Base-by-base conservation (phyloP, 2,113 vertebrate genomes). In the Lepus americanus region DNA sequence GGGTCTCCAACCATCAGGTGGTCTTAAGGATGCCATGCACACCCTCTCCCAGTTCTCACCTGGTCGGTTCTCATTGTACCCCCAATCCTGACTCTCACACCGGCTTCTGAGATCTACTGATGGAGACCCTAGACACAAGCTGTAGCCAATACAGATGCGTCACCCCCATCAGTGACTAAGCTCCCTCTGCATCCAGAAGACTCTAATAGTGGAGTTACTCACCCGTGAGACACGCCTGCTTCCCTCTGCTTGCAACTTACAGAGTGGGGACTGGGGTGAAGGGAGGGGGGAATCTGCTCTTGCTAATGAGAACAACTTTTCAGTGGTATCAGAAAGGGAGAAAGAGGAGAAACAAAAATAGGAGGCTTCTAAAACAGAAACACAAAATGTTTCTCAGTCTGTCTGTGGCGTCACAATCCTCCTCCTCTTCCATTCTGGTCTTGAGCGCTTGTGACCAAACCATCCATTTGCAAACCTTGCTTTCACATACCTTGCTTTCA, bases 81-180 rank as follows among this genome's bases (percentile, higher is more conserved):
- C 51, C 70, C 14, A 36, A 31, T 31, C 66, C 33, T 64, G 49
- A 96, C 66, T 81, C 69, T 44, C 63, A 33, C 33, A 69, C 51
- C 20, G 77, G 89, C 44, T 67, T 83, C 86, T 69, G 66, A 79
- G 63, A 73, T 83, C 64, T 51, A 36, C 22, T 67, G 61, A 36
- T 5, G 1, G 79, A n/a, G 2, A 29, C 29, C 64, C 13, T 13
- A 89, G 72, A 51, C 33, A 69, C 0, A 20, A 39, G 44, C 36
- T 12, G 17, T 29, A 44, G 27, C 81, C 51, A 59, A 88, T 81
- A 90, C 69, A 96, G 88, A 73, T 0, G 1, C 64, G 55, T 86
- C 72, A 53, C 31, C 86, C 10, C 61, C 53, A 36, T n/a, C 12
- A 20, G 61, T 95, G 94, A 96, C 90, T 92, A 92, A 95, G 74